These are phyloP conservation scores for Caenorhabditis latens DNA, from an alignment of 1,140 invertebrate species.

Conservation along the genomic window DNA sequence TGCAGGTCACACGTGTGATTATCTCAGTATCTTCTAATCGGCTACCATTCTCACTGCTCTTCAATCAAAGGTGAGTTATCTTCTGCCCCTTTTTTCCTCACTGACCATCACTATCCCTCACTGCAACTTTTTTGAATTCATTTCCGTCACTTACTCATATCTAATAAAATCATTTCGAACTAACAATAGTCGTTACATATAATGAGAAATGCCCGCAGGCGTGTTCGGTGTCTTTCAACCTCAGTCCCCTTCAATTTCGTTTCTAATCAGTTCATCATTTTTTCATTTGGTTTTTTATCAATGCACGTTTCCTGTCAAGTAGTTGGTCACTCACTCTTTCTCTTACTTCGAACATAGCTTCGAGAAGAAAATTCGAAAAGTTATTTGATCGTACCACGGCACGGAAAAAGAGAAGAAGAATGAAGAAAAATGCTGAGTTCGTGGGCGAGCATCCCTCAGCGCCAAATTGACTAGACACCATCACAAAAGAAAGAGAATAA, in stretches of 20 bases:
- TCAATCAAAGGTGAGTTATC: neutral
- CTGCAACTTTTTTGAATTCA: neutral
- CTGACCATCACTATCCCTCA: neutral
- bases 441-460: neutral
- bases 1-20: neutral
- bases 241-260: neutral
- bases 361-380: neutral
- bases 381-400: neutral
- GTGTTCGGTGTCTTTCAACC: neutral
- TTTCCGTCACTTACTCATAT: neutral
- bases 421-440: neutral
- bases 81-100: neutral
- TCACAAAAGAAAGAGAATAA: neutral
- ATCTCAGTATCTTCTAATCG: neutral
- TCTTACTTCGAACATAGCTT: neutral
- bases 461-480: neutral
- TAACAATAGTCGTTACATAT: neutral
- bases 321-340: neutral
- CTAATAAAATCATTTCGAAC: neutral
- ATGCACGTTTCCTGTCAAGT: neutral
- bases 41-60: no score
- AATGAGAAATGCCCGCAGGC: neutral
- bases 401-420: neutral
- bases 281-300: neutral
- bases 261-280: slow-evolving; percentile 5